Evolutionary conservation across 2,113 vertebrate species (phyloP).

Genomic region (Turnix velox): DNA sequence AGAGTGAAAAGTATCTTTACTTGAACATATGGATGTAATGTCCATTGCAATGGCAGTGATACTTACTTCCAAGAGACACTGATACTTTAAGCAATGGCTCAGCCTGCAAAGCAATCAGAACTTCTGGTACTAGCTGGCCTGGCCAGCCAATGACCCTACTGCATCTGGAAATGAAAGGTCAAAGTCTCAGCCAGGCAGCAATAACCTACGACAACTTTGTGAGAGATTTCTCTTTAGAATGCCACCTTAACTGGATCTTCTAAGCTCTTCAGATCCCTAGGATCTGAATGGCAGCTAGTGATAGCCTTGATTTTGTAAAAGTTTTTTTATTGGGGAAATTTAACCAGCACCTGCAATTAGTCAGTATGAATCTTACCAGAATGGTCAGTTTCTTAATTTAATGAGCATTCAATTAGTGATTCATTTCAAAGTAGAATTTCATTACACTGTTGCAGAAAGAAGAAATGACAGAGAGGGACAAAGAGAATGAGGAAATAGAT

Average conservation of each 20-base stretch:
- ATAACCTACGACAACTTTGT: background rate
- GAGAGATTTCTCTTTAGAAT: background rate
- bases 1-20: background rate
- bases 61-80: background rate
- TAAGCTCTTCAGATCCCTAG: background rate
- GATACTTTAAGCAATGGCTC: background rate
- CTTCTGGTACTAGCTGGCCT: background rate
- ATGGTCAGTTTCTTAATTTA: constrained; percentile 57
- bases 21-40: background rate
- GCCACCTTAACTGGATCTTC: background rate
- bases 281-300: constrained; percentile 22
- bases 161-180: background rate
- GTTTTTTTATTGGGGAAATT: constrained; percentile 38
- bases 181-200: background rate
- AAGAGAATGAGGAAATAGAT: constrained; percentile 49
- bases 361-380: constrained; percentile 41
- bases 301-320: constrained; percentile 26
- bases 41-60: background rate
- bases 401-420: constrained; percentile 51
- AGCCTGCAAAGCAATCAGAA: background rate
- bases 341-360: constrained; percentile 51
- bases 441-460: constrained; percentile 43
- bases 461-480: constrained; percentile 55
- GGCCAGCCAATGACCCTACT: background rate
- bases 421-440: constrained; percentile 61